Conservation (phyloP, 2,888 invertebrate genomes). For the Metalampra italica region DNA sequence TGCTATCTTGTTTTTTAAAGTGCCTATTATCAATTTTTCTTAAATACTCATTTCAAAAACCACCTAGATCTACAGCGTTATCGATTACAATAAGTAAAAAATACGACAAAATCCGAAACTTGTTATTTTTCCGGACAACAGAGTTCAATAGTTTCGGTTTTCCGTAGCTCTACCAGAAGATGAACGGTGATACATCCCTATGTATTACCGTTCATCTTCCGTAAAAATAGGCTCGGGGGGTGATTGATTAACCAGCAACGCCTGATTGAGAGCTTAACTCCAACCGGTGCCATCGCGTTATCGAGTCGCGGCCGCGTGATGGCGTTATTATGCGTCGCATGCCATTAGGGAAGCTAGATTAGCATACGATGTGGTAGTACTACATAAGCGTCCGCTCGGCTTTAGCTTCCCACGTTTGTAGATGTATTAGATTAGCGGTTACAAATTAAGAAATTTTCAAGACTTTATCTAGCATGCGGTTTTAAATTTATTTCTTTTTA, state of each 20-base stretch:
- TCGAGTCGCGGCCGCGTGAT: slow-evolving; percentile 31
- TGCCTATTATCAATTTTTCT: too few relatives aligned
- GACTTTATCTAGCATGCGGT: too few relatives aligned
- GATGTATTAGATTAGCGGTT: neutral
- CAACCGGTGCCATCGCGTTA: slow-evolving; percentile 43
- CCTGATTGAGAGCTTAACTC: slow-evolving; percentile 62
- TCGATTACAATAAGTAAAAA: too few relatives aligned
- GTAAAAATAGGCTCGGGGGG: slow-evolving; percentile 31
- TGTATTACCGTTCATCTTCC: neutral
- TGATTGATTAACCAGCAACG: slow-evolving; percentile 37
- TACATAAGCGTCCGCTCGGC: neutral
- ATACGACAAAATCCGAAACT: too few relatives aligned
- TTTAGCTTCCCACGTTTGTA: neutral
- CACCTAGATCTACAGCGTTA: too few relatives aligned
- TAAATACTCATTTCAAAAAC: too few relatives aligned
- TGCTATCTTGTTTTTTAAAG: too few relatives aligned
- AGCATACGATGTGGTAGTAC: slow-evolving; percentile 33
- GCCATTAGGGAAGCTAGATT: slow-evolving; percentile 29
- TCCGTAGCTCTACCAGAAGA: too few relatives aligned
- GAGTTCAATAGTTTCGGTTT: too few relatives aligned
- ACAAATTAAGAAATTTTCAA: too few relatives aligned
- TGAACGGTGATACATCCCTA: slow-evolving; percentile 22
- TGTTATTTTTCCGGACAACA: too few relatives aligned
- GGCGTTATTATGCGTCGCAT: slow-evolving; percentile 41
- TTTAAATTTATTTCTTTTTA: too few relatives aligned